A percentile compares a stretch with the other conserved stretches of the same genome.
Evolutionary conservation across 2,888 invertebrate species (phyloP).

Genomic region (Microchrysa polita): DNA sequence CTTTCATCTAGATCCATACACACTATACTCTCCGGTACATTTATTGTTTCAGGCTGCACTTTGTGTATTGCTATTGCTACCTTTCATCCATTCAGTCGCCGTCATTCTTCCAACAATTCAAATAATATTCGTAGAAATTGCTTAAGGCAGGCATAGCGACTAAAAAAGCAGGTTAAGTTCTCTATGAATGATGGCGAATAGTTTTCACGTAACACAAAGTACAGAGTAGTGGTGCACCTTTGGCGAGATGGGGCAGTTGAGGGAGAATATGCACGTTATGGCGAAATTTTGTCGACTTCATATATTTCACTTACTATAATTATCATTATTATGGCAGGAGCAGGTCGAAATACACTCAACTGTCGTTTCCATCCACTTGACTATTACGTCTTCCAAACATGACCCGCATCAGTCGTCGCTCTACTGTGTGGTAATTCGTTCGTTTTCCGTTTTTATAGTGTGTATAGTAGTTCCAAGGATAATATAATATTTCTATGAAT

Average conservation of each 20-base stretch:
- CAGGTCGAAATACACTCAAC: conserved; percentile 34
- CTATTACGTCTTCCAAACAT: not conserved
- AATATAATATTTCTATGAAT: conserved; percentile 32
- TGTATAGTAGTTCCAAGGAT: too few relatives aligned
- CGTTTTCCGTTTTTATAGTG: conserved; percentile 15
- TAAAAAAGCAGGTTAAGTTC: conserved; percentile 38
- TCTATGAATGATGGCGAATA: conserved; percentile 29
- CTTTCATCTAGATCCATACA: conserved; percentile 9
- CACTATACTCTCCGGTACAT: conserved; percentile 12
- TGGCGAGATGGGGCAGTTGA: conserved; percentile 1
- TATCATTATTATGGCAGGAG: conserved; percentile 30
- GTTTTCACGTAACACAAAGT: conserved; percentile 16
- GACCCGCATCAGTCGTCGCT: not conserved
- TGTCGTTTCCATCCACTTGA: conserved; percentile 23
- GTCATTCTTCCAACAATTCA: conserved; percentile 26
- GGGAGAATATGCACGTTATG: conserved; percentile 17
- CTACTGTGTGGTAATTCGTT: not conserved
- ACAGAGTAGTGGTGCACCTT: conserved; percentile 12
- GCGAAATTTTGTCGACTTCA: conserved; percentile 28
- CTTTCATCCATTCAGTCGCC: conserved; percentile 26
- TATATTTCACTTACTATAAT: conserved; percentile 37
- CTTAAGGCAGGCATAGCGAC: conserved; percentile 25
- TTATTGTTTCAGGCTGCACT: conserved; percentile 16
- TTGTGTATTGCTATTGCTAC: conserved; percentile 37
- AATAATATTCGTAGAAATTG: conserved; percentile 41